Evolutionary conservation across 2,888 invertebrate genomes (phyloP), one percentile per base, ranked within the genome.

Genomic region (Synergus japonicus): DNA sequence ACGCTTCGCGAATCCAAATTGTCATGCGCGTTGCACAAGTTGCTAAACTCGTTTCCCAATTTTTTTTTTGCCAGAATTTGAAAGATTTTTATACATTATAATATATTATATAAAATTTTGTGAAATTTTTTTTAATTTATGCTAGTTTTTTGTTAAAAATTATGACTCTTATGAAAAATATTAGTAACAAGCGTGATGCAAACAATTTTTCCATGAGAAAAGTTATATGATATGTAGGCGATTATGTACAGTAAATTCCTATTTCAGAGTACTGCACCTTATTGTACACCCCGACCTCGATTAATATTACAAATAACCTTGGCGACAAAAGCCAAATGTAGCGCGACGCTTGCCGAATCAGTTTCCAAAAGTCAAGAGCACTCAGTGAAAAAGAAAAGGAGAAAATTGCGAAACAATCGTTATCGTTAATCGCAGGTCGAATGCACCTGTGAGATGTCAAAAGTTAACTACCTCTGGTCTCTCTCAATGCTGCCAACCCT

Each of bases 371-470:
- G 69, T 69, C 49, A 49, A 69, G 49, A 29, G 29, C 29, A 29
- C 49, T 15, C 5, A 13, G 5, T 1, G 29, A 3, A 29, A 29
- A 29, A 3, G 29, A 29, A 29, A 49, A 49, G 29, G 49, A 15
- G 8, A 37, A 29, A 69, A 29, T 49, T 9, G 22, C 4, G 22
- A 49, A 49, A 9, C 69, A 69, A 69, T 69, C 29, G 49, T 29
- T 46, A 29, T 69, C 29, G 41, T n/a, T 69, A 15, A 69, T 46
- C 67, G 46, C 60, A 60, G 22, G 60, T 60, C 60, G 18, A 66
- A 66, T 69, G 49, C 69, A 69, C 69, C 69, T 69, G 69, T 69
- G 65, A 2, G 5, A 64, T 60, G 12, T 60, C 67, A 13, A 46
- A 13, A 67, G 67, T 18, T 46, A 9, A 13, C 44, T 54, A 54